Base-by-base conservation (phyloP, 2,113 vertebrate genomes). In the Eulacestoma nigropectus region DNA sequence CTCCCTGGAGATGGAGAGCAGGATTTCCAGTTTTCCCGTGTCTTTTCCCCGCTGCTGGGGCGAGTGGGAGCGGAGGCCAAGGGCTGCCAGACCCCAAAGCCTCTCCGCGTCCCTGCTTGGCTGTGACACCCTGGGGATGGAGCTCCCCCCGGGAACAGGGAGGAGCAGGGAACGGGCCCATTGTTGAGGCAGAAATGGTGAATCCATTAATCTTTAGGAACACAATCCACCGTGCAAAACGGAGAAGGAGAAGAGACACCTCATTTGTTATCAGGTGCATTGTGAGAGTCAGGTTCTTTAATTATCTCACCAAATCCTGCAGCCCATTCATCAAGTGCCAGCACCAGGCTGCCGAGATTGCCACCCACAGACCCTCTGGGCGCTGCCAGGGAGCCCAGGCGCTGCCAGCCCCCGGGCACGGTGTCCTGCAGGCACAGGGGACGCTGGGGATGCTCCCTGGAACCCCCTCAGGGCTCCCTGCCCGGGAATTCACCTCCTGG, bases 301-400 rank as follows among this genome's bases (percentile, higher is more conserved):
- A 98, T 97, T 97, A 97, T 97, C 97, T 97, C 96, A 94, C 97
- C 97, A 97, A 97, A 97, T 97, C 92, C 96, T 75, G 59, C 96
- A 96, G 93, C 94, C 96, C 94, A 97, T 98, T 97, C 95, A 97
- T 97, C 97, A 97, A 97, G 79, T 94, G 95, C 95, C 92, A 87
- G 55, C 75, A 70, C 94, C 95, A 89, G 46, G 78, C 93, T 91
- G 93, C 95, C 11, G 42, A 75, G 94, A 97, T 92, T 96, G 92
- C 97, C 97, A 97, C 97, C 97, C 96, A 97, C 95, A 76, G 90
- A 60, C 91, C 95, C 90, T 60, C 78, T 83, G 90, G 92, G 84
- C 92, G n/a, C 74, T 46, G 46, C 1, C 32, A 57, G 84, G 85
- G 77, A 76, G 57, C 33, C 1, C 3, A 12, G 41, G 60, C 0